These are phyloP conservation scores for Peromyscus aztecus DNA, from an alignment of 2,797 vertebrate species.

Conservation along the genomic window DNA sequence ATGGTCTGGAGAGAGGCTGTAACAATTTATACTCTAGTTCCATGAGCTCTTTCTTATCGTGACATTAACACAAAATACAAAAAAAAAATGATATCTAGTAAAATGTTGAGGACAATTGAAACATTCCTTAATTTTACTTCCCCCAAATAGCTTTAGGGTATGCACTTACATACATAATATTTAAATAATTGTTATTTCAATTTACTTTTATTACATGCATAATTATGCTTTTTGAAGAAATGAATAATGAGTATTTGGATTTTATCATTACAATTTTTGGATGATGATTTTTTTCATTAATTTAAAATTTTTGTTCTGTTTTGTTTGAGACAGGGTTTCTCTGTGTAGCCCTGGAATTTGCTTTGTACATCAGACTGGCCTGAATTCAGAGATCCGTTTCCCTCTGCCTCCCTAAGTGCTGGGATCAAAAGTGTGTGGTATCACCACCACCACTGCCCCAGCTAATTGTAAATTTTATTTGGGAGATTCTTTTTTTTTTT, in stretches of 20 bases:
- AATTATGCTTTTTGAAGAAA: slow-evolving; percentile 51
- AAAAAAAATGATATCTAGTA: background rate
- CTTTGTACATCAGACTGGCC: background rate
- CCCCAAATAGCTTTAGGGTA: background rate
- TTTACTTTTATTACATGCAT: slow-evolving; percentile 24
- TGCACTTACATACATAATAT: background rate
- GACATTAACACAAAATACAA: slow-evolving; percentile 9
- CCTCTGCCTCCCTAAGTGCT: background rate
- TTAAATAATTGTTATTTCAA: background rate
- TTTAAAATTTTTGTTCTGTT: background rate
- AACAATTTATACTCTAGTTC: slow-evolving; percentile 33
- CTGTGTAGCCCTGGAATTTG: background rate
- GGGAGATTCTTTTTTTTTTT: background rate
- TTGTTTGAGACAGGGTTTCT: background rate
- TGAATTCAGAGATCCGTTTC: background rate
- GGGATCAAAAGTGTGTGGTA: background rate
- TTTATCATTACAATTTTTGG: slow-evolving; percentile 40
- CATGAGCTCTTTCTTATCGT: background rate
- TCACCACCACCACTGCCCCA: background rate
- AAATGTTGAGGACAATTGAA: slow-evolving; percentile 49
- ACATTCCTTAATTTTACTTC: slow-evolving; percentile 27
- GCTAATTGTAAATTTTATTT: background rate
- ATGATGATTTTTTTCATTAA: background rate
- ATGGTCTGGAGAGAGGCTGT: slow-evolving; percentile 13
- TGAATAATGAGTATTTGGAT: slow-evolving; percentile 21